Evolutionary conservation across 2,113 vertebrate genomes (phyloP).

Genomic region (Eptesicus fuscus): DNA sequence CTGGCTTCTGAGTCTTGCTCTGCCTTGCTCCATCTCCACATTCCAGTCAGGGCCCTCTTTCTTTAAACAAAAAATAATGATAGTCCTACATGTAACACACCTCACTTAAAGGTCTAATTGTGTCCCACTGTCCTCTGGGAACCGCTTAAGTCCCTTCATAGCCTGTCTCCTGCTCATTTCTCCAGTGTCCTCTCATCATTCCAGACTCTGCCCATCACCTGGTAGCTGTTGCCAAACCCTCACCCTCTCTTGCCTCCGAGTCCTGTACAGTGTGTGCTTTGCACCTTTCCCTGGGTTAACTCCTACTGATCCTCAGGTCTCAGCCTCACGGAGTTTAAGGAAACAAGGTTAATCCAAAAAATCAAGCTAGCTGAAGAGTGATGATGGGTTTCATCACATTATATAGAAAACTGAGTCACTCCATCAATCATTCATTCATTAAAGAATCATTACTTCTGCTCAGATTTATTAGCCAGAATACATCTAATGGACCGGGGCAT

Average conservation of each 20-base stretch:
- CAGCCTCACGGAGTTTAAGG: background rate
- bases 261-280: accelerated
- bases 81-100: background rate
- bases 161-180: background rate
- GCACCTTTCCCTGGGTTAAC: background rate
- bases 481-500: no score
- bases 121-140: background rate
- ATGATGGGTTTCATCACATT: background rate
- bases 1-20: background rate
- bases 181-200: background rate
- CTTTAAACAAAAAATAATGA: background rate
- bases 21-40: no score
- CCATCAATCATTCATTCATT: background rate
- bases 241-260: background rate
- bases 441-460: background rate
- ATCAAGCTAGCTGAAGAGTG: background rate
- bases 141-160: background rate
- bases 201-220: background rate
- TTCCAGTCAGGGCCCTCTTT: background rate
- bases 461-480: background rate
- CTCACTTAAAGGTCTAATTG: background rate
- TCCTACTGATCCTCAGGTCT: background rate
- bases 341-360: background rate
- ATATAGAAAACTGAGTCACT: background rate
- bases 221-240: background rate